Evolutionary conservation across 1,140 invertebrate species (phyloP).

Genomic region (Colletes gigas): DNA sequence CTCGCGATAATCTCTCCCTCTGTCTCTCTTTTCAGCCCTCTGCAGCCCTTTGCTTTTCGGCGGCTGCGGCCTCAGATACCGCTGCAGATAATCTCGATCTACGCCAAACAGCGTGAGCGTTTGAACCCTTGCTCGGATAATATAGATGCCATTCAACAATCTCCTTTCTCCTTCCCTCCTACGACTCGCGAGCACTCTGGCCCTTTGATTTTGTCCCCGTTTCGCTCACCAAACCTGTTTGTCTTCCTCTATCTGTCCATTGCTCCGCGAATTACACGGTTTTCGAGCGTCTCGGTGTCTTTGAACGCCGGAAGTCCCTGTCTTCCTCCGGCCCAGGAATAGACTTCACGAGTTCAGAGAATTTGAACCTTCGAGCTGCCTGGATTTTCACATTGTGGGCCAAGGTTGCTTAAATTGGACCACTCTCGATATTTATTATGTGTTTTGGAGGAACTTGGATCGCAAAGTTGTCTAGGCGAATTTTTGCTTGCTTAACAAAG

Average conservation of each 20-base stretch:
- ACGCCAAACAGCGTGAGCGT: constrained; percentile 76
- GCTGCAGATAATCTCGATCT: constrained; percentile 79
- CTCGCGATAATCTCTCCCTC: constrained; percentile 69
- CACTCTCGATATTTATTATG: too few relatives aligned
- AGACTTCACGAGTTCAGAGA: neutral
- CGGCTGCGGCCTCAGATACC: constrained; percentile 71
- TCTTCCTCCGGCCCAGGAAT: too few relatives aligned
- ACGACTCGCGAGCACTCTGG: neutral
- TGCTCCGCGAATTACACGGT: constrained; percentile 1
- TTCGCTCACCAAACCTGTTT: constrained; percentile 29
- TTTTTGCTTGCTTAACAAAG: too few relatives aligned
- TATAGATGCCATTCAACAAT: constrained; percentile 79
- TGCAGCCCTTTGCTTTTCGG: constrained; percentile 78
- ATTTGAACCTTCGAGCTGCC: too few relatives aligned
- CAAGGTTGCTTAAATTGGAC: too few relatives aligned
- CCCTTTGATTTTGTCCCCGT: constrained; percentile 28
- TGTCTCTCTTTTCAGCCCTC: constrained; percentile 49
- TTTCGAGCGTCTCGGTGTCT: neutral
- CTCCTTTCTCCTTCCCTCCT: constrained; percentile 23
- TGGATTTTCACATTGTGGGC: too few relatives aligned
- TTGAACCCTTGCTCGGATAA: constrained; percentile 77
- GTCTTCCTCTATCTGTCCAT: constrained; percentile 22
- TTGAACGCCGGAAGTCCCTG: neutral
- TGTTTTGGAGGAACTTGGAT: too few relatives aligned
- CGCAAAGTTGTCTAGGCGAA: too few relatives aligned